Percentiles rank a stretch among this genome's conserved stretches.
Conservation (phyloP, 2,888 invertebrate species). For the Pogonocherus hispidulus region DNA sequence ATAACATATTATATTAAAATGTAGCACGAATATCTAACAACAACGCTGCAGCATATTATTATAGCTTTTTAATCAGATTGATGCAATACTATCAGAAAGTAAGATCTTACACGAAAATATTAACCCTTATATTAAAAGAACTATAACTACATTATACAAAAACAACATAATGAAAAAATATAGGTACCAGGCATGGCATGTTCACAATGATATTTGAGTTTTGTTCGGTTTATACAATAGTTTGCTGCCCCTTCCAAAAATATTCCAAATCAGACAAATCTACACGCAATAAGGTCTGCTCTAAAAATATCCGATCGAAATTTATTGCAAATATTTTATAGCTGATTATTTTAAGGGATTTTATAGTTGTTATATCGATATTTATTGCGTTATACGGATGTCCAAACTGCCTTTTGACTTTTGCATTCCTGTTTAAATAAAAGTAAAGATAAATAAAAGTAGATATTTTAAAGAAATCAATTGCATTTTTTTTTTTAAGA, state of each 20-base stretch:
- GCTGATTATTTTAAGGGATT: too few relatives aligned
- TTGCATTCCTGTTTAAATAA: too few relatives aligned
- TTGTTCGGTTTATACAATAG: neutral
- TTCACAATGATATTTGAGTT: neutral
- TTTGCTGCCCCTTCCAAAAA: neutral
- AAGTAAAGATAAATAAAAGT: too few relatives aligned
- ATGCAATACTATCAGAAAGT: conserved; percentile 34
- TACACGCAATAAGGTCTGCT: neutral
- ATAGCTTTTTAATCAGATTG: conserved; percentile 39
- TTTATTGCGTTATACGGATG: too few relatives aligned
- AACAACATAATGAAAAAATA: neutral
- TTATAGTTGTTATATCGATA: too few relatives aligned
- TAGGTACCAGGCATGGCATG: conserved; percentile 6
- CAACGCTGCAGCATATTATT: conserved; percentile 22
- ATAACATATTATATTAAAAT: too few relatives aligned
- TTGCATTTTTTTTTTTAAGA: too few relatives aligned
- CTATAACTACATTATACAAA: neutral
- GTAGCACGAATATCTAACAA: neutral
- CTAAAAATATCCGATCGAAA: too few relatives aligned
- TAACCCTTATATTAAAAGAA: conserved; percentile 18
- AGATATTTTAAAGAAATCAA: too few relatives aligned
- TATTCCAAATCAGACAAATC: neutral
- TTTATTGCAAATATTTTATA: neutral
- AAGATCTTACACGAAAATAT: conserved; percentile 39
- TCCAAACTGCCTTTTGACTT: too few relatives aligned